Evolutionary conservation across 23 tunicate genomes (phyloP).

Genomic region (Ascidia mentula): DNA sequence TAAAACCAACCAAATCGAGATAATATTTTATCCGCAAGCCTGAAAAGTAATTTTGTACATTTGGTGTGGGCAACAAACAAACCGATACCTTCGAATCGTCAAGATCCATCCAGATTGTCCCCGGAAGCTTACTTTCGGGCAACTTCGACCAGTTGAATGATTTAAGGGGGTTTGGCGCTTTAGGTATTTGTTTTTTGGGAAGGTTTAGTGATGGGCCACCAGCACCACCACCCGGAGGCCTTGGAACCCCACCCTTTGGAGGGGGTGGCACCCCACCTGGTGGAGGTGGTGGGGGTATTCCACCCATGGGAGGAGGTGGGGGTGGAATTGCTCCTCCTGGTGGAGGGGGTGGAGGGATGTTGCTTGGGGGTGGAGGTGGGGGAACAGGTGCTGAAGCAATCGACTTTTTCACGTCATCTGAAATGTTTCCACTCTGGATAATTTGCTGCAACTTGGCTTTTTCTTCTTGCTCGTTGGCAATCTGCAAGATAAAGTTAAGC

Average conservation of each 20-base stretch:
- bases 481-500: conserved; percentile 49
- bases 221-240: conserved; percentile 68
- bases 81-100: conserved; percentile 68
- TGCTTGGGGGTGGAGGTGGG: conserved; percentile 14
- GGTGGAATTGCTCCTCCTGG: conserved; percentile 45
- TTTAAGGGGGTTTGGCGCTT: conserved; percentile 84
- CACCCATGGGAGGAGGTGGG: conserved; percentile 67
- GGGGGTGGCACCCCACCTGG: conserved; percentile 68
- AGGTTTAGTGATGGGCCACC: conserved; percentile 44
- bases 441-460: conserved; percentile 66
- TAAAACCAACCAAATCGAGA: no score
- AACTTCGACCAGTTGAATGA: conserved; percentile 98
- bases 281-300: conserved; percentile 49
- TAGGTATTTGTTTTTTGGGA: conserved; percentile 75
- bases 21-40: no score
- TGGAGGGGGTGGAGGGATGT: conserved; percentile 74
- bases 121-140: conserved; percentile 72
- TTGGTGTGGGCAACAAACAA: not conserved
- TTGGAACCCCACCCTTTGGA: conserved; percentile 67
- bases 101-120: conserved; percentile 87
- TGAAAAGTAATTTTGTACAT: not conserved
- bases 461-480: conserved; percentile 53
- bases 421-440: conserved; percentile 57
- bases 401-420: conserved; percentile 66
- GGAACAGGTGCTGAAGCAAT: conserved; percentile 22